Evolutionary conservation across 2,888 invertebrate genomes (phyloP).

Genomic region (Zhuqinia jingwanae): DNA sequence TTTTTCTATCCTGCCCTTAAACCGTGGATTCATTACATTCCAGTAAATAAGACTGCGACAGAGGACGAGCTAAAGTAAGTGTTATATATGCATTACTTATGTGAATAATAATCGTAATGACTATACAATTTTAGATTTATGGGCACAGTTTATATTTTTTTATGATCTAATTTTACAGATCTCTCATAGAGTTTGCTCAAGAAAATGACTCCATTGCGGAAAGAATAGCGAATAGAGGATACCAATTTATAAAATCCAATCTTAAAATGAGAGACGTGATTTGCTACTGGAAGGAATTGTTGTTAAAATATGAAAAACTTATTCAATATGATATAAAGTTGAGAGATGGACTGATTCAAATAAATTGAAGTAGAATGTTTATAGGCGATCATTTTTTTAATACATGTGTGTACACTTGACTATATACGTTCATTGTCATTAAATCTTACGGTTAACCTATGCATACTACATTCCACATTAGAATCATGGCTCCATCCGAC

Average conservation of each 20-base stretch:
- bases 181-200: conserved; percentile 87
- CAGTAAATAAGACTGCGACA: conserved; percentile 87
- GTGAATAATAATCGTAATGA: too few relatives aligned
- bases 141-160: too few relatives aligned
- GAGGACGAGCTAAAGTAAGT: conserved; percentile 86
- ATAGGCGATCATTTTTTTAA: too few relatives aligned
- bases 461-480: too few relatives aligned
- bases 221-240: conserved; percentile 91
- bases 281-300: conserved; percentile 89
- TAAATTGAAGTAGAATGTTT: too few relatives aligned
- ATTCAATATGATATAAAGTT: conserved; percentile 31
- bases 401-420: too few relatives aligned
- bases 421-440: too few relatives aligned
- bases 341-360: conserved; percentile 26
- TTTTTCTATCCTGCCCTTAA: conserved; percentile 95
- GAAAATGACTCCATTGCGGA: conserved; percentile 88
- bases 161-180: conserved; percentile 70
- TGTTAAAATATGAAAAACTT: conserved; percentile 40
- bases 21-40: conserved; percentile 98
- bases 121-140: too few relatives aligned
- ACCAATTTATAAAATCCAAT: conserved; percentile 91
- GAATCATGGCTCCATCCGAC: too few relatives aligned
- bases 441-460: too few relatives aligned
- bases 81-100: too few relatives aligned
- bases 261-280: conserved; percentile 90